Conservation (phyloP, 64 coral and sea anemone species). For the Montipora efflorescens region DNA sequence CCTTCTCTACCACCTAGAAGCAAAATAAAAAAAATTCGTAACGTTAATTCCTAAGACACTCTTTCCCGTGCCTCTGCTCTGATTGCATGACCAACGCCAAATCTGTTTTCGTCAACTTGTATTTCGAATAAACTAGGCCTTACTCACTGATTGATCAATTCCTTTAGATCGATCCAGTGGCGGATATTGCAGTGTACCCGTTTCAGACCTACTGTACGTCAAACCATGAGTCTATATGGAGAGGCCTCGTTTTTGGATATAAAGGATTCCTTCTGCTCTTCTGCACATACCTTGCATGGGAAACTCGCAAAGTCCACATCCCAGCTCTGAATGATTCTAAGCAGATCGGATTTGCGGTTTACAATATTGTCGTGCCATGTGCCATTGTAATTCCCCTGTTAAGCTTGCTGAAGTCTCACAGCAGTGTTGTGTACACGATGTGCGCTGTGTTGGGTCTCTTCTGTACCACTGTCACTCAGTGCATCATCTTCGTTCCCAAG, state of each 20-base stretch:
- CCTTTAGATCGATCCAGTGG: conserved; percentile 39
- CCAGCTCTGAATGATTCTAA: conserved; percentile 80
- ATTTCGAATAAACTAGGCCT: too few relatives aligned
- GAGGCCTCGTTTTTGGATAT: conserved; percentile 71
- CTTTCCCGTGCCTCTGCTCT: too few relatives aligned
- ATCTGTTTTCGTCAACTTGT: too few relatives aligned
- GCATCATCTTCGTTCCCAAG: conserved; percentile 87
- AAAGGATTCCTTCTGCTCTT: conserved; percentile 83
- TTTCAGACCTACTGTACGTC: conserved; percentile 61
- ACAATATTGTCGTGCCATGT: conserved; percentile 83
- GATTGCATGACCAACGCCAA: too few relatives aligned
- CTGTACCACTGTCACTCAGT: conserved; percentile 78
- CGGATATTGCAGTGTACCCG: conserved; percentile 37
- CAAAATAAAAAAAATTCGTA: too few relatives aligned
- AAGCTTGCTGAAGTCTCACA: conserved; percentile 45
- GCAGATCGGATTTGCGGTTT: conserved; percentile 80
- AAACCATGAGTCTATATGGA: conserved; percentile 58
- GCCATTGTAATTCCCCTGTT: conserved; percentile 73
- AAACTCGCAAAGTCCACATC: conserved; percentile 80
- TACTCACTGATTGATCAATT: background rate
- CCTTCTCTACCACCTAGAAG: too few relatives aligned
- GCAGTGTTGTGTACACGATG: conserved; percentile 48
- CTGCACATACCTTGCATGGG: conserved; percentile 72
- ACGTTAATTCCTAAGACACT: too few relatives aligned
- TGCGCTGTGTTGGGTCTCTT: conserved; percentile 67